phyloP scores from a whole-genome alignment of 1,140 invertebrate genomes.

The Aphaenogaster floridana region DNA sequence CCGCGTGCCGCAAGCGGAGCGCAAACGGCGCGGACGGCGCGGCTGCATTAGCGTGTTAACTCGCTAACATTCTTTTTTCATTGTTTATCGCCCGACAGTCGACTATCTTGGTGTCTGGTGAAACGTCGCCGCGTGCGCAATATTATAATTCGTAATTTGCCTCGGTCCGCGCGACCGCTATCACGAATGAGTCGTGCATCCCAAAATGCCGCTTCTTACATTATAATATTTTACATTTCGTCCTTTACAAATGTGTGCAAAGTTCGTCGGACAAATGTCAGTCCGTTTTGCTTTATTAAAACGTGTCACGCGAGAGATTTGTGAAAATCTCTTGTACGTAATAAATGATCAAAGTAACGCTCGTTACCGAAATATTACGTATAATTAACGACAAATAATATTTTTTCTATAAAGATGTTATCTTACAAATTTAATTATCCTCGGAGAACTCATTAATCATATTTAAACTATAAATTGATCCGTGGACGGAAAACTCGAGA shows the following conservation, averaged over 20 bases:
- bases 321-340: not conserved
- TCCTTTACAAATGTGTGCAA: not conserved
- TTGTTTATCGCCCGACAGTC: constrained; percentile 35
- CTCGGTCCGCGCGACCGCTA: not conserved
- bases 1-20: constrained; percentile 42
- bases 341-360: too few relatives aligned
- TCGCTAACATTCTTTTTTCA: constrained; percentile 14
- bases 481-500: not conserved
- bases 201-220: not conserved
- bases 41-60: constrained; percentile 54
- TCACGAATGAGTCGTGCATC: not conserved
- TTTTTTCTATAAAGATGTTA: not conserved
- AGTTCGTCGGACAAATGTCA: not conserved
- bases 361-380: not conserved
- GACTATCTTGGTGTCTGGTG: constrained; percentile 6
- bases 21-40: constrained; percentile 24
- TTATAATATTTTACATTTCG: constrained; percentile 21
- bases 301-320: not conserved
- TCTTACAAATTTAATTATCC: not conserved
- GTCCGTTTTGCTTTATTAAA: constrained; percentile 7
- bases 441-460: not conserved
- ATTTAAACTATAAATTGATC: constrained; percentile 1
- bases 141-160: constrained; percentile 49
- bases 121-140: not conserved
- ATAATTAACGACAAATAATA: not conserved